Percentiles rank a stretch among this genome's conserved stretches.
These are phyloP conservation scores for Lepilemur septentrionalis DNA, from an alignment of 2,797 vertebrate species.

Conservation along the genomic window DNA sequence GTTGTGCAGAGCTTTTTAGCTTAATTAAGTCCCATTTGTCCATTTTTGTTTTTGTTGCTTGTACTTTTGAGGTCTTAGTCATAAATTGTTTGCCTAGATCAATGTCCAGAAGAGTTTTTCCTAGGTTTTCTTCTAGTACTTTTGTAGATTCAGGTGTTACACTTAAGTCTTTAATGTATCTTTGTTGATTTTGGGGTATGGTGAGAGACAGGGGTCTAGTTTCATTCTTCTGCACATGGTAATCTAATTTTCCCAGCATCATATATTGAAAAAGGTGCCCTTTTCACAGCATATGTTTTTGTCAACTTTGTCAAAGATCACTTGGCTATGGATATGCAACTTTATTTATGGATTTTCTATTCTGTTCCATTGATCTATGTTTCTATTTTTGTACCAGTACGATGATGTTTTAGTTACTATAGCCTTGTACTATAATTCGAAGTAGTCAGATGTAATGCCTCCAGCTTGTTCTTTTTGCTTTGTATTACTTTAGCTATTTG, in stretches of 20 bases:
- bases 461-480: background rate
- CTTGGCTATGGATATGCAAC: background rate
- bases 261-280: background rate
- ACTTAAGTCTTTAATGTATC: background rate
- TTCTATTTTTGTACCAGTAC: background rate
- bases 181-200: background rate
- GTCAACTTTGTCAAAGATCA: background rate
- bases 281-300: background rate
- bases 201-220: background rate
- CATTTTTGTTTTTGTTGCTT: background rate
- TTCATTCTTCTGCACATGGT: background rate
- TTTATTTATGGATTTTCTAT: background rate
- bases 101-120: background rate
- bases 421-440: background rate
- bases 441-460: background rate
- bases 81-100: background rate
- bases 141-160: background rate
- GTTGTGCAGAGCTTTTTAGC: background rate
- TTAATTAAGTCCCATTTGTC: background rate
- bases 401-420: background rate
- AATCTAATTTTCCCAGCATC: background rate
- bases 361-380: background rate
- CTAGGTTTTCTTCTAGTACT: background rate
- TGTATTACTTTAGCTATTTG: background rate
- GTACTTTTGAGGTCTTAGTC: background rate